Evolutionary conservation across 2,888 invertebrate genomes (phyloP).

Genomic region (Chelonus formosanus): DNA sequence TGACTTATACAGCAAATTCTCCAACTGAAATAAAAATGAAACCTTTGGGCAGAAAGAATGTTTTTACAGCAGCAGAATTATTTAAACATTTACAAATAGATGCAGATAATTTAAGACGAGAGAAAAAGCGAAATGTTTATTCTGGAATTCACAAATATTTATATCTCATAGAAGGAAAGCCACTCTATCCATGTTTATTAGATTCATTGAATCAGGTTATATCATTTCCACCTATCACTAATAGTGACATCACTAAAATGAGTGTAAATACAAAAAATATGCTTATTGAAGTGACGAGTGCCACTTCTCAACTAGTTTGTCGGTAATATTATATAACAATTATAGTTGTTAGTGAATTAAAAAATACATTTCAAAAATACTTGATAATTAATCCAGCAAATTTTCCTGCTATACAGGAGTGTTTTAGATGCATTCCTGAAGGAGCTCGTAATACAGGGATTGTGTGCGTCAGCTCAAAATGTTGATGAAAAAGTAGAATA

Average conservation of each 20-base stretch:
- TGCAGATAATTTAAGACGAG: slow-evolving; percentile 82
- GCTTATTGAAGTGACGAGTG: slow-evolving; percentile 81
- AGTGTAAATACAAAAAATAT: slow-evolving; percentile 73
- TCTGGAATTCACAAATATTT: slow-evolving; percentile 87
- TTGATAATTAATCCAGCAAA: too few relatives aligned
- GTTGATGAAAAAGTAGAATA: slow-evolving; percentile 55
- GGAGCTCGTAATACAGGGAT: slow-evolving; percentile 71
- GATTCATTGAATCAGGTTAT: slow-evolving; percentile 75
- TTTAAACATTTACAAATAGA: slow-evolving; percentile 76
- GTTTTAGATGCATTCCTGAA: slow-evolving; percentile 75
- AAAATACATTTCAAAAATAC: too few relatives aligned
- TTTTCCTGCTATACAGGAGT: slow-evolving; percentile 55
- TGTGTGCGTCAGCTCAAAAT: slow-evolving; percentile 60
- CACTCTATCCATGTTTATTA: slow-evolving; percentile 76
- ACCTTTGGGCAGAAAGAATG: slow-evolving; percentile 72
- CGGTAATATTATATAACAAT: slow-evolving; percentile 50
- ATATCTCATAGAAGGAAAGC: slow-evolving; percentile 79
- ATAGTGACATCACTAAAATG: slow-evolving; percentile 84
- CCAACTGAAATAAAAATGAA: slow-evolving; percentile 74
- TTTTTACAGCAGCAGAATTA: slow-evolving; percentile 74
- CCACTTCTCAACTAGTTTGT: slow-evolving; percentile 72
- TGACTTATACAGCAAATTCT: slow-evolving; percentile 74
- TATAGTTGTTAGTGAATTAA: slow-evolving; percentile 12
- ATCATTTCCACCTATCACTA: slow-evolving; percentile 88
- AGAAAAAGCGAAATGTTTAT: slow-evolving; percentile 83